Percentiles rank a stretch among this genome's conserved stretches.
These are phyloP conservation scores for Prionailurus viverrinus DNA, from an alignment of 2,113 vertebrate genomes.

Conservation along the genomic window DNA sequence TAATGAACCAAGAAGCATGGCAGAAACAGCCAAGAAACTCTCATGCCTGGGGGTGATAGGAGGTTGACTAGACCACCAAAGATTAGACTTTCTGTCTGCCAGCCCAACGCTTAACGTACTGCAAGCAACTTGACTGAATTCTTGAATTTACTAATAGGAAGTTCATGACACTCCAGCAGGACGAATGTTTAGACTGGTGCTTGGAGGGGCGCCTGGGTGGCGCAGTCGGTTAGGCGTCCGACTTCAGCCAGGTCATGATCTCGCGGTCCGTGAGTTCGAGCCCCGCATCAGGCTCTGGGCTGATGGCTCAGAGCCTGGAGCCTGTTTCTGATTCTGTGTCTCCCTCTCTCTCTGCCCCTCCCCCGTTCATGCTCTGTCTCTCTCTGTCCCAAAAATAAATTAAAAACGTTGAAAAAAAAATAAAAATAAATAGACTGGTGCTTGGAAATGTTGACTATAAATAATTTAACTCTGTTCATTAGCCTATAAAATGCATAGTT, in stretches of 20 bases:
- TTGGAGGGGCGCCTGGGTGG: no score
- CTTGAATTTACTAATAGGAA: constrained; percentile 25
- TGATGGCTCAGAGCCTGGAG: no score
- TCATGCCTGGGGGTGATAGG: not conserved
- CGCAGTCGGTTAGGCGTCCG: no score
- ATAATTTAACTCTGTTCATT: constrained; percentile 17
- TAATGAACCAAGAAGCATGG: not conserved
- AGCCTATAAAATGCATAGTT: constrained; percentile 21
- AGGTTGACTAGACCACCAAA: not conserved
- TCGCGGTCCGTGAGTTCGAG: no score
- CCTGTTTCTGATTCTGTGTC: no score
- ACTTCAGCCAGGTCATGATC: no score
- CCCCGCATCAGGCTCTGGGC: no score
- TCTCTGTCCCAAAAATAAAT: no score
- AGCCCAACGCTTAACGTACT: not conserved
- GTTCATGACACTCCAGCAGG: not conserved
- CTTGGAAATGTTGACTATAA: constrained; percentile 26
- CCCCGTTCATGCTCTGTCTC: no score
- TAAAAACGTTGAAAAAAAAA: no score
- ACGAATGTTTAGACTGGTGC: not conserved
- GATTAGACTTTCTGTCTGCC: not conserved
- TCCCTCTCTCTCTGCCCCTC: no score
- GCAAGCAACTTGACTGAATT: not conserved
- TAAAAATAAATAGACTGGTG: not conserved
- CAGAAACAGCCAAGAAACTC: not conserved